Percentiles rank a stretch among this genome's conserved stretches.
These are phyloP conservation scores for Bradypodion ventrale DNA, from an alignment of 2,797 vertebrate genomes.

Conservation along the genomic window DNA sequence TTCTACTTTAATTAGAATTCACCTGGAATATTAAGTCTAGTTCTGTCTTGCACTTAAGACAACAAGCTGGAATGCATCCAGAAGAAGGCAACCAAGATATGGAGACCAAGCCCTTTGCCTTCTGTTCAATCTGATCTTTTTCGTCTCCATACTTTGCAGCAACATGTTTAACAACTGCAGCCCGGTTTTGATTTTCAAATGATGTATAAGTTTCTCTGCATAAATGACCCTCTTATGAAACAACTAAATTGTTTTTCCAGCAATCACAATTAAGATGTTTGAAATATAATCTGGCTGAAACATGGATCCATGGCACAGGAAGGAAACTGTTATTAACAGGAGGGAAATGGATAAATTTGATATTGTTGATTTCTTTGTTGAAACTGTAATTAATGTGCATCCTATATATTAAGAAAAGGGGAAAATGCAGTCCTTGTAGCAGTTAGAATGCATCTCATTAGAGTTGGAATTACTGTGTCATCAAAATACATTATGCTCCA, in stretches of 20 bases:
- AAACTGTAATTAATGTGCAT: slow-evolving; percentile 68
- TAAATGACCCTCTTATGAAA: slow-evolving; percentile 49
- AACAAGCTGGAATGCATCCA: too few species aligned
- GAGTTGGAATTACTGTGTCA: slow-evolving; percentile 53
- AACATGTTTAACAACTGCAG: rapidly evolving
- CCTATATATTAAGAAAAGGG: slow-evolving; percentile 52
- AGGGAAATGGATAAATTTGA: slow-evolving; percentile 58
- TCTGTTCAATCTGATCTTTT: not conserved
- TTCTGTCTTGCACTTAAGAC: too few species aligned
- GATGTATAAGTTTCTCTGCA: not conserved
- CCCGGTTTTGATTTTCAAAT: not conserved
- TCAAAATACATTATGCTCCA: slow-evolving; percentile 59
- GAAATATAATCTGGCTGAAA: slow-evolving; percentile 52
- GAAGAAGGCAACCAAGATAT: not conserved
- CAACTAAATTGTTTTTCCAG: slow-evolving; percentile 42
- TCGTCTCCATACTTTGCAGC: not conserved
- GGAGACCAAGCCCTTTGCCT: not conserved
- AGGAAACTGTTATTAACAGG: slow-evolving; percentile 56
- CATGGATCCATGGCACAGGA: slow-evolving; percentile 56
- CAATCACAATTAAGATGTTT: slow-evolving; percentile 58
- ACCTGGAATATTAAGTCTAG: too few species aligned
- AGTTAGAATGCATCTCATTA: slow-evolving; percentile 69
- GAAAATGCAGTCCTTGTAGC: slow-evolving; percentile 63
- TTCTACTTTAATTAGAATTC: too few species aligned
- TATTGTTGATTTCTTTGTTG: slow-evolving; percentile 51